Base-by-base conservation (phyloP, 2,888 invertebrate genomes). In the Nemotelus nigrinus region DNA sequence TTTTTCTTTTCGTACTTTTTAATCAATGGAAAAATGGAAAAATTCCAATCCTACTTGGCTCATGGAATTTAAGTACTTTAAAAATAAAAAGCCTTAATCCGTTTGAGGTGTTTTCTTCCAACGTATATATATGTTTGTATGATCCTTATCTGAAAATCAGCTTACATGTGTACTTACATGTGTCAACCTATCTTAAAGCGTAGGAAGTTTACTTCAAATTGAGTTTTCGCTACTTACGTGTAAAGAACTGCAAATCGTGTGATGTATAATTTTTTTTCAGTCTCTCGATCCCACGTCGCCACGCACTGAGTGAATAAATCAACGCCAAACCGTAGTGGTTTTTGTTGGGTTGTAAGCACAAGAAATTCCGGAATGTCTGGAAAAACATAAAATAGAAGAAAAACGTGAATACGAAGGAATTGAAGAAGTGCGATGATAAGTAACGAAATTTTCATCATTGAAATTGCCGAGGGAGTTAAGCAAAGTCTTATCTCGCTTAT, bases 331-430 rank as follows among this genome's bases (percentile, higher is more conserved):
- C 89, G 86, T 39, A 88, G 82, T 44, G 78, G 76, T 45, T 78
- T 80, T 47, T 76, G 57, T 53, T 85, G 85, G 3, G 80, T 81
- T 82, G 88, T 88, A n/a, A 94, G 89, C 0, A 93, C 92, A 50
- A 94, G 88, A 82, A 94, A 89, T 84, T 95, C 95, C 2, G 95
- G 95, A 77, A 94, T 89, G 86, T 94, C 95, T 94, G 89, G 2
- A 87, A 86, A 76, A 63, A 63, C 63, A 63, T 3, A 44, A 50
- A 60, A 74, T 25, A 25, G 25, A 25, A 25, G 25, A 25, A 25
- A 1, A 25, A 25, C 25, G 25, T 25, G 25, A 25, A 25, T 58
- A 8, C 81, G 81, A 80, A 81, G 25, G 41, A 50, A 67, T 25
- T 25, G 25, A 25, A 25, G 25, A 25, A 25, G 25, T 25, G 25